These are phyloP conservation scores for Harpagifer antarcticus DNA, from an alignment of 2,797 vertebrate species.

Conservation along the genomic window DNA sequence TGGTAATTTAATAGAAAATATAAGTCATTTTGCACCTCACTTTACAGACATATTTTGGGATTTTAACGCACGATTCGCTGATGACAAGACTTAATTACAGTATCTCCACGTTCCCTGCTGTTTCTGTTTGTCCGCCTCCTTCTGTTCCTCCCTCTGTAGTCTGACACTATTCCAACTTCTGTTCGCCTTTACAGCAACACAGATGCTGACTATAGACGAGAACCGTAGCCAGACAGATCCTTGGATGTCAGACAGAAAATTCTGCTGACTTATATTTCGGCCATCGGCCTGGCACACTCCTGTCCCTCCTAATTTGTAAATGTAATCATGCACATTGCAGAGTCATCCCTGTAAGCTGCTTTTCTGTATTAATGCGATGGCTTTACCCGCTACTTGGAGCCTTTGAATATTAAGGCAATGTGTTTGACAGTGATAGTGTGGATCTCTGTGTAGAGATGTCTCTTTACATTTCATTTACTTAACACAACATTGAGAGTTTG, in stretches of 20 bases:
- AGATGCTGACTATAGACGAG: constrained; percentile 33
- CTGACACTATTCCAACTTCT: constrained; percentile 33
- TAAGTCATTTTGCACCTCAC: neutral
- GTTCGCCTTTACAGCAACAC: constrained; percentile 6
- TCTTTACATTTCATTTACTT: constrained; percentile 1
- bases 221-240: constrained; percentile 19
- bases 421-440: constrained; percentile 14
- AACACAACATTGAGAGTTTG: constrained; percentile 8
- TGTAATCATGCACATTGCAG: constrained; percentile 41
- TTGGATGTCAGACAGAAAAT: constrained; percentile 36
- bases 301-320: constrained; percentile 33
- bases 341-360: constrained; percentile 41
- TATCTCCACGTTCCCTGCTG: constrained; percentile 21
- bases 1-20: neutral
- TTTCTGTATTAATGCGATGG: constrained; percentile 26
- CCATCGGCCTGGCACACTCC: neutral
- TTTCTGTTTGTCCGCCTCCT: constrained; percentile 20
- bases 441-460: neutral
- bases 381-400: constrained; percentile 4
- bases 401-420: neutral
- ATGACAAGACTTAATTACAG: constrained; percentile 7
- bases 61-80: neutral
- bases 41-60: neutral
- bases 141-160: constrained; percentile 28
- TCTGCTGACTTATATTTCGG: constrained; percentile 37